phyloP scores from a whole-genome alignment of 2,797 vertebrate species.

The Pagetopsis macropterus region DNA sequence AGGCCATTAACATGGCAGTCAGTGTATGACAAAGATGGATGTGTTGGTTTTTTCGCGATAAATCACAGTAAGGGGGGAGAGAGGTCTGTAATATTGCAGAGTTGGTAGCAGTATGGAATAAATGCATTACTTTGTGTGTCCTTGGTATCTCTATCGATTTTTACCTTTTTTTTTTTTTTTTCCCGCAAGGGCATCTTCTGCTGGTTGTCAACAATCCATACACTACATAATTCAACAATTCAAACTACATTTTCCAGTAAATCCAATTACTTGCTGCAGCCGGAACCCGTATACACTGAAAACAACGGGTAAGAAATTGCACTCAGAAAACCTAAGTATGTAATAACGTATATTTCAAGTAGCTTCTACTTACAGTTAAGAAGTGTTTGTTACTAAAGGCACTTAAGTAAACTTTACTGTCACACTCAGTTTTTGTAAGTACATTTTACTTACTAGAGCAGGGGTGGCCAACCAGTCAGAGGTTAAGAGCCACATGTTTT shows the following conservation, averaged over 20 bases:
- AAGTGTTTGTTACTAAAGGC: no score
- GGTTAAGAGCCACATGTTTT: no score
- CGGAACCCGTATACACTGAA: neutral
- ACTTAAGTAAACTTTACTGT: no score
- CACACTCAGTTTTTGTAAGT: no score
- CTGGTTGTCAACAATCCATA: slow-evolving; percentile 28
- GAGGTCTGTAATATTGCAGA: slow-evolving; percentile 49
- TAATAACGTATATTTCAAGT: no score
- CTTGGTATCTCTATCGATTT: slow-evolving; percentile 60
- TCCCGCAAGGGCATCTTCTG: slow-evolving; percentile 44
- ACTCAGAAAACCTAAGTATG: no score
- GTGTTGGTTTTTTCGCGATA: slow-evolving; percentile 49
- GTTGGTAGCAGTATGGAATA: slow-evolving; percentile 47
- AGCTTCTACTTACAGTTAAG: no score
- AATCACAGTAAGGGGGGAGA: slow-evolving; percentile 52
- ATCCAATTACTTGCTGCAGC: slow-evolving; percentile 13
- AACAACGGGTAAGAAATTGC: no score
- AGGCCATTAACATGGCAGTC: slow-evolving; percentile 66
- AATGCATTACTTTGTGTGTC: slow-evolving; percentile 55
- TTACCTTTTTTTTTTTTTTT: slow-evolving; percentile 5
- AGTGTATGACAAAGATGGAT: slow-evolving; percentile 76
- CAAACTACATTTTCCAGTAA: slow-evolving; percentile 12
- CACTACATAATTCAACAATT: slow-evolving; percentile 16
- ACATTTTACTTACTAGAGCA: no score
- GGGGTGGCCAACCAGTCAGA: no score